Conservation (phyloP, 2,888 invertebrate species). For the Aspidiotus rigidus region DNA sequence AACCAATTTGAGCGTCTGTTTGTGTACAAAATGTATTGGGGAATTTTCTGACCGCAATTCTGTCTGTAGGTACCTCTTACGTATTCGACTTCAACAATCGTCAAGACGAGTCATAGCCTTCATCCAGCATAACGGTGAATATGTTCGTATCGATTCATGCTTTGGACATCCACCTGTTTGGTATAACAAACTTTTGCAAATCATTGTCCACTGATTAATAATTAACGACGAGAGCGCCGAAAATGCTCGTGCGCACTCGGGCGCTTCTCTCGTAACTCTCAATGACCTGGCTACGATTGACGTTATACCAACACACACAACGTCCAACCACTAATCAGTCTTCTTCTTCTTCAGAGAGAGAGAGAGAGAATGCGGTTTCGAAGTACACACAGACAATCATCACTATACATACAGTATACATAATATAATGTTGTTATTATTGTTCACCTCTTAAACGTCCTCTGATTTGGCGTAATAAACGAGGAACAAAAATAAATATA, state of each 20-base stretch:
- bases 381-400: too few relatives aligned
- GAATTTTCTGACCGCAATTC: too few relatives aligned
- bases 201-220: conserved; percentile 31
- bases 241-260: neutral
- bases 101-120: too few relatives aligned
- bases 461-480: conserved; percentile 2
- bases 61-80: too few relatives aligned
- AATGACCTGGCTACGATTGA: conserved; percentile 22
- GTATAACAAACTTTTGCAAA: conserved; percentile 18
- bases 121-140: too few relatives aligned
- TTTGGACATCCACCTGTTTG: neutral
- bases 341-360: neutral
- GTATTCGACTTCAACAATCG: too few relatives aligned
- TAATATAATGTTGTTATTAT: too few relatives aligned
- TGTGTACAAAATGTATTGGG: too few relatives aligned
- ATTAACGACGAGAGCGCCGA: conserved; percentile 22
- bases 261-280: conserved; percentile 4
- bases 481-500: neutral
- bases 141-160: too few relatives aligned
- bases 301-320: neutral
- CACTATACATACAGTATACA: too few relatives aligned
- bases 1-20: too few relatives aligned
- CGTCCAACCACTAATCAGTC: conserved; percentile 20
- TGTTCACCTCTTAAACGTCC: neutral
- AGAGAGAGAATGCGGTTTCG: neutral